Evolutionary conservation across 1,140 invertebrate species (phyloP).

Genomic region (Psilanteris sp.): DNA sequence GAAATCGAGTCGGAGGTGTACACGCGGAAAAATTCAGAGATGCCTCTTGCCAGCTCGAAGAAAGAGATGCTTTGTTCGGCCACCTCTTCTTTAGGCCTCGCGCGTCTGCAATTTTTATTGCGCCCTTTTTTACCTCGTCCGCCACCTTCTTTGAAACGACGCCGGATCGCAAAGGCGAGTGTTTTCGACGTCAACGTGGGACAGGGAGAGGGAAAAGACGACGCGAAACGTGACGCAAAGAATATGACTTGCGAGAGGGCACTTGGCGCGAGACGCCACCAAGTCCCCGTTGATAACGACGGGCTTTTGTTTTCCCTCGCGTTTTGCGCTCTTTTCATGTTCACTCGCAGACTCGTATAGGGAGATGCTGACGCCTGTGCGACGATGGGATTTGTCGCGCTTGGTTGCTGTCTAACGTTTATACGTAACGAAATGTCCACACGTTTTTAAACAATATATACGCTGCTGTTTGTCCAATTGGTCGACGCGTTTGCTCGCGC

Average conservation of each 20-base stretch:
- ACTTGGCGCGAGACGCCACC: conserved; percentile 51
- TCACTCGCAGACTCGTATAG: conserved; percentile 17
- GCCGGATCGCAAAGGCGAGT: conserved; percentile 25
- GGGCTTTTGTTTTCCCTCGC: conserved; percentile 53
- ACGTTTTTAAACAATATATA: no score
- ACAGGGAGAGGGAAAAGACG: conserved; percentile 34
- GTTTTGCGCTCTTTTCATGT: conserved; percentile 35
- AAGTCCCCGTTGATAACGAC: conserved; percentile 49
- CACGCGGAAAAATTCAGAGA: conserved; percentile 55
- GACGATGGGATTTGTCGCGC: conserved; percentile 33
- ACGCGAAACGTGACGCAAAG: conserved; percentile 55
- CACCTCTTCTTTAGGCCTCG: conserved; percentile 45
- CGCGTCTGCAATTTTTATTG: conserved; percentile 56
- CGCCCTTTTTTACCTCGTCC: conserved; percentile 12
- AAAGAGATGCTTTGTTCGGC: conserved; percentile 47
- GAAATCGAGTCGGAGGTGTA: conserved; percentile 57
- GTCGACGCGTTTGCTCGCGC: no score
- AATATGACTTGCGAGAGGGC: conserved; percentile 49
- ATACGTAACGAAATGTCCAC: no score
- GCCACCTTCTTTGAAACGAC: conserved; percentile 31
- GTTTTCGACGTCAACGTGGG: conserved; percentile 27
- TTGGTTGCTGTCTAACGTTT: conserved; percentile 13
- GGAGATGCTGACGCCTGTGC: conserved; percentile 10
- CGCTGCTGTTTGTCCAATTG: conserved; percentile 4
- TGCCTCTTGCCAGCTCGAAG: conserved; percentile 41